Evolutionary conservation across 1,140 invertebrate species (phyloP).

Genomic region (Tetragonula clypearis): DNA sequence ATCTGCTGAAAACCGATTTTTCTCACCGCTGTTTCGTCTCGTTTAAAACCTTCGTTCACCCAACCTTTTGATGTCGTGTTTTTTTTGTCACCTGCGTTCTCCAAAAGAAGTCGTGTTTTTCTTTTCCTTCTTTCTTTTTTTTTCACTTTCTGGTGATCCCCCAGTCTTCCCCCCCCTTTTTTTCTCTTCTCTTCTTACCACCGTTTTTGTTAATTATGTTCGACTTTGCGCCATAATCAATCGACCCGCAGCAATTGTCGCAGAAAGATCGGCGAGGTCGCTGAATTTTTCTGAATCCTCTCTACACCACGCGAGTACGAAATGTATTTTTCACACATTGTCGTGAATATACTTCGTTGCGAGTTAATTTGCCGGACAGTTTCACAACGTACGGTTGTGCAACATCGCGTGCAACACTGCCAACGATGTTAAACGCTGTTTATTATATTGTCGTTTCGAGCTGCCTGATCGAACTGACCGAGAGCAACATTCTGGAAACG

Average conservation of each 20-base stretch:
- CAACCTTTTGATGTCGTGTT: constrained; percentile 35
- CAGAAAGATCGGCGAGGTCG: constrained; percentile 34
- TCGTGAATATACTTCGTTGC: too few species aligned
- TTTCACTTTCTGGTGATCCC: not conserved
- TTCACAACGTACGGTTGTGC: not conserved
- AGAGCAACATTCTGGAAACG: not conserved
- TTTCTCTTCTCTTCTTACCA: not conserved
- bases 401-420: not conserved
- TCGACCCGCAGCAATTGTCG: constrained; percentile 53
- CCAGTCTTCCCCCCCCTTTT: not conserved
- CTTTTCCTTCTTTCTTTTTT: not conserved
- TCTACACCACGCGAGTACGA: too few species aligned
- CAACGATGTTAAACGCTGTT: constrained; percentile 31
- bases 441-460: constrained; percentile 9
- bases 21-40: constrained; percentile 20
- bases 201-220: constrained; percentile 42
- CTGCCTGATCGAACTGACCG: not conserved
- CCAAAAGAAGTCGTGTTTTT: constrained; percentile 2
- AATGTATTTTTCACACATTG: too few species aligned
- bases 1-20: not conserved
- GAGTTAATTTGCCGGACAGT: not conserved
- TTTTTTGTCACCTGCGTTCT: constrained; percentile 30
- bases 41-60: constrained; percentile 4
- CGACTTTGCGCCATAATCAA: constrained; percentile 51
- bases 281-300: constrained; percentile 16